Conservation (phyloP, 1,140 invertebrate genomes). For the Anthonomus grandis region DNA sequence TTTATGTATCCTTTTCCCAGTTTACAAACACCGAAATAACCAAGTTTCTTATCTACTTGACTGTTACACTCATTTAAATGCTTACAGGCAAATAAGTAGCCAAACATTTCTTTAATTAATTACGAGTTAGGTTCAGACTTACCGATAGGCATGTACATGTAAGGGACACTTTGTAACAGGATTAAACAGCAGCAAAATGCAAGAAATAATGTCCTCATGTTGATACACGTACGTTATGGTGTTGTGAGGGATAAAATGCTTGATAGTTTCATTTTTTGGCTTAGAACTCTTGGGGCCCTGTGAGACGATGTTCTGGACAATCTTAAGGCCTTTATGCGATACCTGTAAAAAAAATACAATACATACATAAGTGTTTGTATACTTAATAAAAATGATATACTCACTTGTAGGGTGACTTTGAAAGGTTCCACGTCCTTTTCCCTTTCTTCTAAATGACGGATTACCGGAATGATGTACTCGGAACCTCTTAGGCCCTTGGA, state of each 20-base stretch:
- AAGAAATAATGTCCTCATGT: constrained; percentile 87
- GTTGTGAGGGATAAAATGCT: constrained; percentile 93
- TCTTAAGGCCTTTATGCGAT: constrained; percentile 89
- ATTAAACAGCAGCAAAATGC: constrained; percentile 85
- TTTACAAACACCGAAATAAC: no score
- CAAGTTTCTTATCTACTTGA: no score
- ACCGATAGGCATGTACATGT: constrained; percentile 86
- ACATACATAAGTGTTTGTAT: neutral
- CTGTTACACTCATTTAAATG: no score
- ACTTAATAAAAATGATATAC: constrained; percentile 1
- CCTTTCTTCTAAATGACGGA: constrained; percentile 77
- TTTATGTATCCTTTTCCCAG: no score
- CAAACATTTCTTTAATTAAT: no score
- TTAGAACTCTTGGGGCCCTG: constrained; percentile 56
- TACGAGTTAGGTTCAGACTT: constrained; percentile 7
- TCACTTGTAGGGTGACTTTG: constrained; percentile 75
- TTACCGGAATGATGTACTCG: constrained; percentile 76
- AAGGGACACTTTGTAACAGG: constrained; percentile 82
- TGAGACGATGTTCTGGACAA: constrained; percentile 75
- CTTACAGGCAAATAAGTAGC: no score
- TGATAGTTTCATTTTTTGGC: constrained; percentile 68
- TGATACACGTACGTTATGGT: constrained; percentile 83
- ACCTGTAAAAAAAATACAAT: constrained; percentile 50
- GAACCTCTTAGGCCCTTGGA: constrained; percentile 81
- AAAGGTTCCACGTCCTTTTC: constrained; percentile 85